Evolutionary conservation across 2,888 invertebrate species (phyloP).

Genomic region (Spilarctia lutea): DNA sequence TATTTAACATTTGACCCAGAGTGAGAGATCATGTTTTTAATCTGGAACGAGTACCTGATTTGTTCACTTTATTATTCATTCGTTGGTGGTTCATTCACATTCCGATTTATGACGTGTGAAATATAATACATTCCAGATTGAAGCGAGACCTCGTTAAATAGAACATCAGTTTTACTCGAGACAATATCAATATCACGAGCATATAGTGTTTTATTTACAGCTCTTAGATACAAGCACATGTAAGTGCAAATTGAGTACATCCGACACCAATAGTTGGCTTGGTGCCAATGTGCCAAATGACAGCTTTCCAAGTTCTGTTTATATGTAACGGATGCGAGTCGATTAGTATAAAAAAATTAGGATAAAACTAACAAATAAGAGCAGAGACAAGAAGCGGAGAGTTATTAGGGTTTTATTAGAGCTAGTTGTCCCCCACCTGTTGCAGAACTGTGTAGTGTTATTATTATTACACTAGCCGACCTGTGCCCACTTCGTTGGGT

Average conservation of each 20-base stretch:
- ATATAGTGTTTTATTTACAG: conserved; percentile 32
- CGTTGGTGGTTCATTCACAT: not conserved
- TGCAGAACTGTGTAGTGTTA: too few relatives aligned
- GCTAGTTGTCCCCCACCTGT: too few relatives aligned
- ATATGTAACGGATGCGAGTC: conserved; percentile 39
- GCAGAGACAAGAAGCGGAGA: not conserved
- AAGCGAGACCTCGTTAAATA: not conserved
- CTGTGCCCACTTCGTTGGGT: too few relatives aligned
- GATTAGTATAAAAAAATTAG: conserved; percentile 9
- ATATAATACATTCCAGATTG: not conserved
- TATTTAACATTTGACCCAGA: not conserved
- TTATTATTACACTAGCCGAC: too few relatives aligned
- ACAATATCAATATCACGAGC: conserved; percentile 17
- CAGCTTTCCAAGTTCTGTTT: conserved; percentile 40
- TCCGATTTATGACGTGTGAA: not conserved
- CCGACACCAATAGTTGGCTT: conserved; percentile 70
- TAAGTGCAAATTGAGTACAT: conserved; percentile 61
- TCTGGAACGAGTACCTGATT: not conserved
- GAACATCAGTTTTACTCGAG: conserved; percentile 8
- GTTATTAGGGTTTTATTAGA: not conserved
- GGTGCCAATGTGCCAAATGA: conserved; percentile 74
- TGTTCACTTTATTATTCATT: not conserved
- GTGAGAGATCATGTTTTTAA: not conserved
- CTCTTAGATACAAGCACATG: conserved; percentile 34
- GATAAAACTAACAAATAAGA: not conserved